Evolutionary conservation across 2,797 vertebrate species (phyloP).

Genomic region (Phoebastria nigripes): DNA sequence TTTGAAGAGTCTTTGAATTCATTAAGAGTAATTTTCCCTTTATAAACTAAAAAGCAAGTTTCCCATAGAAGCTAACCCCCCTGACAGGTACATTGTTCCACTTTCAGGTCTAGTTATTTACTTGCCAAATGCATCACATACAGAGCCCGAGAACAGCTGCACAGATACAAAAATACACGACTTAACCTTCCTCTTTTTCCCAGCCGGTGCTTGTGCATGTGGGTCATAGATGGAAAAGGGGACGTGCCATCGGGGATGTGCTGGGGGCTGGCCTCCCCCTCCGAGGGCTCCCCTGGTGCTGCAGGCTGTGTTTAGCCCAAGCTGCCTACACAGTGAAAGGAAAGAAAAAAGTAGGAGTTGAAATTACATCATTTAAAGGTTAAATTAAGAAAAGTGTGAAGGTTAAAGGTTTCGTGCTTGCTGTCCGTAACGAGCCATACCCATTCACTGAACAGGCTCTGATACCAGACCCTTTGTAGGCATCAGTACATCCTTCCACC

Average conservation of each 20-base stretch:
- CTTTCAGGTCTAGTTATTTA: conserved; percentile 34
- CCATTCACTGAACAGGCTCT: neutral
- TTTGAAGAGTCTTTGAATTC: conserved; percentile 52
- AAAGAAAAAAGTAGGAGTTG: neutral
- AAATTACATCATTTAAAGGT: neutral
- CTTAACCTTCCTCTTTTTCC: neutral
- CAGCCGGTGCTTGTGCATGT: neutral
- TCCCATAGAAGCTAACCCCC: neutral
- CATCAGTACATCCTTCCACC: neutral
- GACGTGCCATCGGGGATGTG: fast-evolving
- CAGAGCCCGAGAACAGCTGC: neutral
- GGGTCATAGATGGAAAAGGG: neutral
- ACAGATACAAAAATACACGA: neutral
- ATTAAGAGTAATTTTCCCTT: conserved; percentile 31
- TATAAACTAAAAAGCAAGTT: neutral
- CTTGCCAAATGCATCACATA: neutral
- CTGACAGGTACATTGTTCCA: conserved; percentile 42
- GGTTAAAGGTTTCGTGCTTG: neutral
- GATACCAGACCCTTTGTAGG: neutral
- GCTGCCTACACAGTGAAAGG: neutral
- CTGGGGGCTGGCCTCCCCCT: neutral
- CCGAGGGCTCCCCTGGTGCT: neutral
- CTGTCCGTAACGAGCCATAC: fast-evolving
- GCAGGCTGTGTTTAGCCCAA: neutral
- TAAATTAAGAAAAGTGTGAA: neutral